Evolutionary conservation across 2,888 invertebrate species (phyloP).

Genomic region (Nomada lathburiana): DNA sequence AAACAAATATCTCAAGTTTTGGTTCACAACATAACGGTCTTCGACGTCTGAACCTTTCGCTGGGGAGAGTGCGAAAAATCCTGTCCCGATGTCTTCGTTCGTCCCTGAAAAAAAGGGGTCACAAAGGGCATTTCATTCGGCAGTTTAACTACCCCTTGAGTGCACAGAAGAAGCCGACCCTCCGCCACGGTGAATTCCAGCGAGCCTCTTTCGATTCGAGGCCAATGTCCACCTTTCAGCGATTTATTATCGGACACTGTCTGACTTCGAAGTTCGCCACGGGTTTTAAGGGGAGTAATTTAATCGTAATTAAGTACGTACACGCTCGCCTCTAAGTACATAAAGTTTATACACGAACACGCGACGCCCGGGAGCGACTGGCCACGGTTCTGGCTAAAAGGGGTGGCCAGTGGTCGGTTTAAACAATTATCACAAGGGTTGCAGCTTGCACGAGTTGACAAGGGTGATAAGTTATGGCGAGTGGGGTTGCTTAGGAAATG

Average conservation of each 20-base stretch:
- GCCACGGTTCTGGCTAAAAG: conserved; percentile 76
- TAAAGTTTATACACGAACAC: conserved; percentile 71
- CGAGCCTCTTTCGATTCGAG: not conserved
- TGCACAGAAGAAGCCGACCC: not conserved
- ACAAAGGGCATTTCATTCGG: too few species aligned
- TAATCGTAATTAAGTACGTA: conserved; percentile 73
- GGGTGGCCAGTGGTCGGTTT: conserved; percentile 82
- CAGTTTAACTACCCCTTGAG: too few species aligned
- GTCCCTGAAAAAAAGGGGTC: not conserved
- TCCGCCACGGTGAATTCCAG: not conserved
- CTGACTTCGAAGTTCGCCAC: conserved; percentile 44
- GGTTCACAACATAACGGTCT: too few species aligned
- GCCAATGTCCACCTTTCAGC: conserved; percentile 21
- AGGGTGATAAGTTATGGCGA: conserved; percentile 83
- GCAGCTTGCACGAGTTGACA: conserved; percentile 77
- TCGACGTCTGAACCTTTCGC: too few species aligned
- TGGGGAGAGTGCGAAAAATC: too few species aligned
- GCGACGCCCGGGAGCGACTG: conserved; percentile 69
- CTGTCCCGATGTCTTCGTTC: too few species aligned
- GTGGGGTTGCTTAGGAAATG: conserved; percentile 77
- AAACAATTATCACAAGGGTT: conserved; percentile 84
- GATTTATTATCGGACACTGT: conserved; percentile 34
- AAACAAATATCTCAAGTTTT: too few species aligned
- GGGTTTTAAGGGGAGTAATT: conserved; percentile 61
- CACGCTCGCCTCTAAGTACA: conserved; percentile 68